Conservation (phyloP, 2,113 vertebrate genomes). For the Toxostoma redivivum region DNA sequence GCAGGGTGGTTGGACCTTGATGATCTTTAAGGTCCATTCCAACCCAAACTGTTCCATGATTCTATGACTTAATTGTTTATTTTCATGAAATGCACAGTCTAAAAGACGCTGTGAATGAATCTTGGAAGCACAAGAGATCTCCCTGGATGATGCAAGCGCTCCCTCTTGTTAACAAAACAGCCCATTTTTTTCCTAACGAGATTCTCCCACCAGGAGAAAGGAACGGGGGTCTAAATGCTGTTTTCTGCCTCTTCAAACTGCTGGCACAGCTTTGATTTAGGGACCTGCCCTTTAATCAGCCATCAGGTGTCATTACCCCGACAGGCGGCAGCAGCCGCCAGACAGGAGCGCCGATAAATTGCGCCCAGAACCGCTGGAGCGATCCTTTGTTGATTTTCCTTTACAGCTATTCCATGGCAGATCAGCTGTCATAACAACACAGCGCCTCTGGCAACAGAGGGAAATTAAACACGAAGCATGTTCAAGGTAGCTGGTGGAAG, state of each 20-base stretch:
- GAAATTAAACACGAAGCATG: constrained; percentile 64
- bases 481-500: constrained; percentile 43
- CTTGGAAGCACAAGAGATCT: background rate
- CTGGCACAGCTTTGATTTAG: constrained; percentile 61
- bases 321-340: constrained; percentile 50
- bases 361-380: constrained; percentile 16
- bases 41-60: background rate
- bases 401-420: constrained; percentile 52
- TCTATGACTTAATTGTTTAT: background rate
- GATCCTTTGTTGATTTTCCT: constrained; percentile 61
- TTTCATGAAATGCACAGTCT: background rate
- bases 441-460: constrained; percentile 27
- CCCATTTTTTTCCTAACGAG: constrained; percentile 18
- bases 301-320: constrained; percentile 63
- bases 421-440: constrained; percentile 40
- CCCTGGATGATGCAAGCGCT: background rate
- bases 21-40: background rate
- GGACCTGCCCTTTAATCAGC: constrained; percentile 61
- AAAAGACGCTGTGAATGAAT: background rate
- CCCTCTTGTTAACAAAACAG: background rate
- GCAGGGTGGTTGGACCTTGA: rapidly evolving
- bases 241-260: constrained; percentile 39
- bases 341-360: constrained; percentile 47
- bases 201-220: background rate
- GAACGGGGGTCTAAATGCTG: background rate